Evolutionary conservation across 2,797 vertebrate species (phyloP).

Genomic region (Champsocephalus gunnari): DNA sequence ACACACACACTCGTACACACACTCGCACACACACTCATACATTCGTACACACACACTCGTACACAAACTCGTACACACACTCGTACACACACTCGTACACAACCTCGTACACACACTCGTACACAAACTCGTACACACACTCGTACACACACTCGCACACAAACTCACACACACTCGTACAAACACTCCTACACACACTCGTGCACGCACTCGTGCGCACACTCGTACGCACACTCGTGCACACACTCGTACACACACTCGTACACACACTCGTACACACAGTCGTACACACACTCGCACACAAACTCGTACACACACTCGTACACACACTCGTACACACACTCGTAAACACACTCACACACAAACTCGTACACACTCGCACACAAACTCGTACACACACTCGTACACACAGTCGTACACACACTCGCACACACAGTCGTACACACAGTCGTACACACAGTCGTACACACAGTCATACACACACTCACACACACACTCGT

Average conservation of each 20-base stretch:
- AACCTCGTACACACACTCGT: constrained; percentile 11
- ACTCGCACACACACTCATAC: no score
- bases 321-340: constrained; percentile 70
- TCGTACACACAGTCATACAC: constrained; percentile 39
- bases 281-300: constrained; percentile 60
- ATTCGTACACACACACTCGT: no score
- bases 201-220: no score
- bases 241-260: constrained; percentile 53
- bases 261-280: constrained; percentile 44
- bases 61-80: no score
- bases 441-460: constrained; percentile 57
- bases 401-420: constrained; percentile 40
- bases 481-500: constrained; percentile 66
- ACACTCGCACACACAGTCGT: constrained; percentile 10
- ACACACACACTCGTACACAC: constrained; percentile 16
- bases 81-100: neutral
- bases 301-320: constrained; percentile 13
- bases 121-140: constrained; percentile 56
- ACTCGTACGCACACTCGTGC: no score
- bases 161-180: constrained; percentile 55
- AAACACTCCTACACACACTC: no score
- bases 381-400: constrained; percentile 48
- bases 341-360: constrained; percentile 18
- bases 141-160: constrained; percentile 40
- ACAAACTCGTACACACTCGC: no score